These are phyloP conservation scores for Akabosia matsudoensis DNA, from an alignment of 1,140 invertebrate genomes.

Conservation along the genomic window DNA sequence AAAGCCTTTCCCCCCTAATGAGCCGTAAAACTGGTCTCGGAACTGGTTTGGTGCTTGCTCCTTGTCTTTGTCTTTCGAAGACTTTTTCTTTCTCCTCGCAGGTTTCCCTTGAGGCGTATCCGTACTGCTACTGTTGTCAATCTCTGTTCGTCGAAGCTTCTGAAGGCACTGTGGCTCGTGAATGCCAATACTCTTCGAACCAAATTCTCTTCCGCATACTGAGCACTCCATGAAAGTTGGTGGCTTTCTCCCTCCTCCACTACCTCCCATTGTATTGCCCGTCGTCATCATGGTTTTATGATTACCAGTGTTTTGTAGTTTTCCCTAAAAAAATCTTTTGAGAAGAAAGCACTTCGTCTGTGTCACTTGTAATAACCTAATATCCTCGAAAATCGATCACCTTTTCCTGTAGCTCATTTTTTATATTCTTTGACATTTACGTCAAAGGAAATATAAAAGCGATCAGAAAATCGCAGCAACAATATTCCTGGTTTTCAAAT, in stretches of 20 bases:
- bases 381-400: no score
- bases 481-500: not conserved
- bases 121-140: not conserved
- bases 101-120: constrained; percentile 20
- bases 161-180: constrained; percentile 74
- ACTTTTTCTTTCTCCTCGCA: constrained; percentile 33
- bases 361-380: no score
- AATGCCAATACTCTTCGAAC: constrained; percentile 65
- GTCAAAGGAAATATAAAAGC: no score
- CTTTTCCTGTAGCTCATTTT: no score
- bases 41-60: not conserved
- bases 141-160: constrained; percentile 61
- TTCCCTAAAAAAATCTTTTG: not conserved
- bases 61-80: constrained; percentile 5
- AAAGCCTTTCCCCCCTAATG: not conserved
- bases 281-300: not conserved
- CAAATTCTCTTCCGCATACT: constrained; percentile 71
- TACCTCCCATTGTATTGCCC: not conserved
- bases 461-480: not conserved
- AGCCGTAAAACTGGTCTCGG: not conserved
- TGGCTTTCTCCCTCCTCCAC: constrained; percentile 36
- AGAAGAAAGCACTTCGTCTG: no score
- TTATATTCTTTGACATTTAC: no score
- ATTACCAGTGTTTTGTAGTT: not conserved
- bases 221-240: constrained; percentile 60